Base-by-base conservation (phyloP, 2,113 vertebrate species). In the Entomyzon cyanotis region DNA sequence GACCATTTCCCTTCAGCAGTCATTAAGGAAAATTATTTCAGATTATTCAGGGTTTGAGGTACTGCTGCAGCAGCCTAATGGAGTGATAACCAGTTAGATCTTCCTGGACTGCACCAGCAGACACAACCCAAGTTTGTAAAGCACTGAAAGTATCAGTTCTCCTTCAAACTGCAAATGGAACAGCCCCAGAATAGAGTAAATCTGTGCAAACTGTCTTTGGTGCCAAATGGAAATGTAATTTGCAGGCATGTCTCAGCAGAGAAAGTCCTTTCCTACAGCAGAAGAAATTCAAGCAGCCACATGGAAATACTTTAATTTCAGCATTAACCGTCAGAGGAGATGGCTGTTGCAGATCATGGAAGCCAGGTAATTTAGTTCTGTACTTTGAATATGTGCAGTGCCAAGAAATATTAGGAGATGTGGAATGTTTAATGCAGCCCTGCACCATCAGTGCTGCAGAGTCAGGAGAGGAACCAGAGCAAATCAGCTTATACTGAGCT, bases 221-320 rank as follows among this genome's bases (percentile, higher is more conserved):
- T 69, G 58, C 94, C 96, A 96, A 96, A 89, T 97, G 96, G 93
- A 97, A 98, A 97, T 97, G 93, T 90, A 93, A 94, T 97, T 96
- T 98, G 75, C 53, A 97, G 87, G 89, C 89, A 30, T 90, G 37
- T 64, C 58, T 91, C 92, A 89, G 92, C 89, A 79, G 62, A 96
- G 70, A 87, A 91, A 91, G 86, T 59, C 87, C 80, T 93, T 88
- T 69, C 68, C 77, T 94, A 33, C 25, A 62, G 46, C 77, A 92
- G 84, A 86, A 93, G 83, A 79, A 93, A 97, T 92, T 96, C 93
- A 91, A 93, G 93, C 93, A 91, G 94, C 97, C 98, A 98, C 97
- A 96, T 98, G 98, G 98, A 98, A 98, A 95, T 94, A 96, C 96
- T 98, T 98, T 86, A 80, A 95, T 92, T 87, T 82, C 91, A 93